Evolutionary conservation across 2,888 invertebrate species (phyloP), one percentile per base, ranked within the genome.

Genomic region (Cephus pygmeus): DNA sequence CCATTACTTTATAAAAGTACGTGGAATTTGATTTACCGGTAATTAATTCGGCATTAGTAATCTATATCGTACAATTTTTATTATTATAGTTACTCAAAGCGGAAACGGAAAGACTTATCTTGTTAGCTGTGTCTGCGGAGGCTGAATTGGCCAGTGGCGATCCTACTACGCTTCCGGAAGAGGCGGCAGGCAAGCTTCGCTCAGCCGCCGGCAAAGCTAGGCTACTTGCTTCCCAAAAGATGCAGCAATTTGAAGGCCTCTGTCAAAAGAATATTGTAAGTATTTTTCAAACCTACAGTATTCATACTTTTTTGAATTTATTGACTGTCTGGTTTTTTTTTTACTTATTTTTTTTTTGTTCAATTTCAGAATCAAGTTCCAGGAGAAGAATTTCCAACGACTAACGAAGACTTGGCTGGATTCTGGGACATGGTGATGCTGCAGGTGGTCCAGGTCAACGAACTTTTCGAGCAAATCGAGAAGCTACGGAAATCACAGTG

Each of bases 391-490:
- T 98, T 97, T 92, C 97, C 96, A 12, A 98, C 98, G 12, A 98
- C 97, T 1, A 93, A 95, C 83, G 96, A 96, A 86, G 99, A 99
- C 91, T 93, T 99, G 81, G 97, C 97, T 87, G 99, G 98, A 0
- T 99, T 99, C 93, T 99, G 98, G 98, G 98, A 99, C 92, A 98
- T 99, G 98, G 97, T 98, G 36, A 95, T 96, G 91, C 93, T 98
- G 75, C 98, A 98, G 92, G 96, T 98, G 33, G 94, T 95, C 80
- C 96, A 98, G 88, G 95, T 98, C 77, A 95, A 97, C 89, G 94
- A 94, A 6, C 92, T 97, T 84, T 97, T 97, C 90, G 93, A 94
- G 23, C 95, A 96, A 79, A 93, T 97, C 69, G 94, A 94, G 11
- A 88, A 88, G 12, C 91, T 96, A 15, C 94, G 93, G 85, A 92